Base-by-base conservation (phyloP, 2,888 invertebrate genomes). In the Synergus laeviventris region DNA sequence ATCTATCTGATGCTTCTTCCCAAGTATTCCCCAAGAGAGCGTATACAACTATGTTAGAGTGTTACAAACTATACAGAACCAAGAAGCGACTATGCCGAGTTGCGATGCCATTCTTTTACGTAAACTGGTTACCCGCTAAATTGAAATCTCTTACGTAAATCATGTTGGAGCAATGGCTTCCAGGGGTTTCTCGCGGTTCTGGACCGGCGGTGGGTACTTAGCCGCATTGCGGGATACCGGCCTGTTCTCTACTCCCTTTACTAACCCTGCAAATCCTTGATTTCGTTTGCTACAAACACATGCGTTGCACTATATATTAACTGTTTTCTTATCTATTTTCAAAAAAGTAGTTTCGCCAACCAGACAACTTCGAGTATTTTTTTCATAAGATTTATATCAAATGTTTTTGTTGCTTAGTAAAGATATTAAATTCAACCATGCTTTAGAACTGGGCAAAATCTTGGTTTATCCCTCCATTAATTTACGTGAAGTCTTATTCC, bases 181-280 rank as follows among this genome's bases (percentile, higher is more conserved):
- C 77, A 76, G 82, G 83, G 83, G 82, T 81, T 84, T 81, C 79
- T 77, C 83, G 80, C 81, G 85, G 84, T 86, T 85, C 84, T 84
- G 86, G 84, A 85, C 85, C 85, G 82, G 86, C 85, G 82, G 86
- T 81, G 83, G 84, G 82, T 88, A 86, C 86, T 88, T 87, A 88
- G 85, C 86, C 88, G 88, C 89, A 88, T 85, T 89, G 87, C 88
- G 85, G 88, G 85, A 85, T 81, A 77, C 83, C 84, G 73, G 61
- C 60, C 62, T 77, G 78, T 75, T 81, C 76, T 75, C 77, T 76
- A 24, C 74, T 38, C 12, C 56, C 70, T n/a, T 70, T 70, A 70
- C 70, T n/a, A 70, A 70, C 70, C 74, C 74, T 66, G 78, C 78
- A 83, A 87, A 87, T 87, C 84, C 85, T 80, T 86, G 86, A 87